phyloP scores from a whole-genome alignment of 1,140 invertebrate genomes.

The Philopotamus ludificatus region DNA sequence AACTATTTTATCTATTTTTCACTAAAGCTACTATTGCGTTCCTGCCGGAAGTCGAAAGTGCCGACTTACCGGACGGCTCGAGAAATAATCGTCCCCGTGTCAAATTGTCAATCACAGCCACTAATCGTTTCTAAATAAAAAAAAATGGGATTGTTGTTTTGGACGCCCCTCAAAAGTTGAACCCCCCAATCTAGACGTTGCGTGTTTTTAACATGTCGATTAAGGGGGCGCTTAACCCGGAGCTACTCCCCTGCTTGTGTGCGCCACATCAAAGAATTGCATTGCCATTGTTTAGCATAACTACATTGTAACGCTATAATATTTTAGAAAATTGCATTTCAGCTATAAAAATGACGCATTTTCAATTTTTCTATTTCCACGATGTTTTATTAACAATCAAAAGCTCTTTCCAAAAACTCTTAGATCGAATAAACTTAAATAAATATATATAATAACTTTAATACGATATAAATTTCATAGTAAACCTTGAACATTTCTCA shows the following conservation, averaged over 20 bases:
- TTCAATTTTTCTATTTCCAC: neutral
- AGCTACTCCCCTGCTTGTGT: neutral
- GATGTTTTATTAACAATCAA: too few relatives aligned
- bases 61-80: conserved; percentile 4
- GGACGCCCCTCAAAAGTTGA: neutral
- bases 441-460: too few relatives aligned
- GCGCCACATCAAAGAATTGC: conserved; percentile 1
- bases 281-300: neutral
- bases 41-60: conserved; percentile 18
- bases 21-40: too few relatives aligned
- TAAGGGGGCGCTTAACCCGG: conserved; percentile 5
- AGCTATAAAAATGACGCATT: too few relatives aligned
- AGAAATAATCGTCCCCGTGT: conserved; percentile 23
- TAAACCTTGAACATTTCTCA: too few relatives aligned
- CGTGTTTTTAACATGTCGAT: conserved; percentile 27
- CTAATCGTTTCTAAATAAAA: conserved; percentile 34
- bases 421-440: too few relatives aligned
- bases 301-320: too few relatives aligned
- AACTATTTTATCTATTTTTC: too few relatives aligned
- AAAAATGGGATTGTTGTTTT: conserved; percentile 23
- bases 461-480: too few relatives aligned
- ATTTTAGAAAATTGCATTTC: too few relatives aligned
- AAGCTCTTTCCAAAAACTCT: neutral
- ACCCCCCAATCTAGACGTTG: conserved; percentile 12
- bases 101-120: conserved; percentile 33